Evolutionary conservation across 1,140 invertebrate species (phyloP).

Genomic region (Dufourea novaeangliae): DNA sequence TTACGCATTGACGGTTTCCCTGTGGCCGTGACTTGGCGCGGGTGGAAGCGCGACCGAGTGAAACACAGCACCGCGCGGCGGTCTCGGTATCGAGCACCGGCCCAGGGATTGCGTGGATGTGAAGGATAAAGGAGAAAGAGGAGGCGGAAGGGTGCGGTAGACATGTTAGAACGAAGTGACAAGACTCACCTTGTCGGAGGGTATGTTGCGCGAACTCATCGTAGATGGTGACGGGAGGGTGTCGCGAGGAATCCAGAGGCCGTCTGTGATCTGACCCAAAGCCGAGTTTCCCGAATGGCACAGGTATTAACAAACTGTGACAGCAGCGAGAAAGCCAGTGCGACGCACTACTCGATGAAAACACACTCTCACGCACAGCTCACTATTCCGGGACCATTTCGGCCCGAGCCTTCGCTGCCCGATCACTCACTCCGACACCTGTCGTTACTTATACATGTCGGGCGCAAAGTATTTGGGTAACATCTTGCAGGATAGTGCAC

Average conservation of each 20-base stretch:
- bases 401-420: slow-evolving; percentile 55
- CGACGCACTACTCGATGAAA: slow-evolving; percentile 52
- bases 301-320: slow-evolving; percentile 43
- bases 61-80: background rate
- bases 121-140: slow-evolving; percentile 23
- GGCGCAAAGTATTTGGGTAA: slow-evolving; percentile 69
- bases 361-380: slow-evolving; percentile 65
- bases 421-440: slow-evolving; percentile 56
- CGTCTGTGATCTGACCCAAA: slow-evolving; percentile 65
- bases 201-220: slow-evolving; percentile 78
- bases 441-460: slow-evolving; percentile 76
- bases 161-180: slow-evolving; percentile 47
- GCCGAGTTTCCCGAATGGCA: slow-evolving; percentile 52
- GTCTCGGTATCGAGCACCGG: slow-evolving; percentile 10
- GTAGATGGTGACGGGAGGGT: slow-evolving; percentile 61
- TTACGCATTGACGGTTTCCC: slow-evolving; percentile 22
- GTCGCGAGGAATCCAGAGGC: slow-evolving; percentile 70
- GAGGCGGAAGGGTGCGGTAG: slow-evolving; percentile 59
- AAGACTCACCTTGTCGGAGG: slow-evolving; percentile 77
- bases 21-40: background rate
- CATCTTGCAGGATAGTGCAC: slow-evolving; percentile 68
- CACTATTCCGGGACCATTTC: slow-evolving; percentile 68
- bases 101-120: background rate
- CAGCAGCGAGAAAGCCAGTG: slow-evolving; percentile 44
- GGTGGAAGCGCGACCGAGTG: background rate